These are phyloP conservation scores for Melanophora roralis DNA, from an alignment of 2,888 invertebrate species.

Conservation along the genomic window DNA sequence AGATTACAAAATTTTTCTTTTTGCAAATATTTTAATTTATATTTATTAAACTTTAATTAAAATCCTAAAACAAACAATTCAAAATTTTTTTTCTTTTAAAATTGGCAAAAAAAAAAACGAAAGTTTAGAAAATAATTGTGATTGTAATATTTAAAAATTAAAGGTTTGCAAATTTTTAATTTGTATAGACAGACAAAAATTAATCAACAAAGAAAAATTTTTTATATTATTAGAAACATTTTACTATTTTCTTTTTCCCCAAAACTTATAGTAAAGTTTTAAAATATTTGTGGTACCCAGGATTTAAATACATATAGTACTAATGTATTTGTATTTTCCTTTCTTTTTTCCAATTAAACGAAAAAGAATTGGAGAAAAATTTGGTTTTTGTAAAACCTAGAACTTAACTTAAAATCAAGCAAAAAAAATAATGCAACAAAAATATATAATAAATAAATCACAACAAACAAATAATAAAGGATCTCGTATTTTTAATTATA, in stretches of 20 bases:
- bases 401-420: conserved; percentile 34
- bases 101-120: conserved; percentile 15
- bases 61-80: not conserved
- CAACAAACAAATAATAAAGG: conserved; percentile 62
- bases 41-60: conserved; percentile 4
- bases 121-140: conserved; percentile 10
- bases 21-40: conserved; percentile 12
- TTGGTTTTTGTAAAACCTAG: conserved; percentile 59
- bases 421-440: conserved; percentile 21
- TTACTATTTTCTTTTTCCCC: conserved; percentile 31
- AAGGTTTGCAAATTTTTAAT: conserved; percentile 11
- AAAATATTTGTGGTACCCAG: no score
- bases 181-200: not conserved
- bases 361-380: conserved; percentile 10
- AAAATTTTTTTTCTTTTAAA: not conserved
- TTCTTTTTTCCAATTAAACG: conserved; percentile 26
- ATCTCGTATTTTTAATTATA: conserved; percentile 62
- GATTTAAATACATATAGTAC: not conserved
- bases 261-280: conserved; percentile 21
- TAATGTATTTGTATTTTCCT: conserved; percentile 10
- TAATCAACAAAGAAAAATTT: no score
- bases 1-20: not conserved
- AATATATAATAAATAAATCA: conserved; percentile 38
- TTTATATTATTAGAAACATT: conserved; percentile 29
- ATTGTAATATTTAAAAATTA: no score